A percentile compares a stretch with the other conserved stretches of the same genome.
phyloP scores from a whole-genome alignment of 1,140 invertebrate species.

The Platyura marginata region DNA sequence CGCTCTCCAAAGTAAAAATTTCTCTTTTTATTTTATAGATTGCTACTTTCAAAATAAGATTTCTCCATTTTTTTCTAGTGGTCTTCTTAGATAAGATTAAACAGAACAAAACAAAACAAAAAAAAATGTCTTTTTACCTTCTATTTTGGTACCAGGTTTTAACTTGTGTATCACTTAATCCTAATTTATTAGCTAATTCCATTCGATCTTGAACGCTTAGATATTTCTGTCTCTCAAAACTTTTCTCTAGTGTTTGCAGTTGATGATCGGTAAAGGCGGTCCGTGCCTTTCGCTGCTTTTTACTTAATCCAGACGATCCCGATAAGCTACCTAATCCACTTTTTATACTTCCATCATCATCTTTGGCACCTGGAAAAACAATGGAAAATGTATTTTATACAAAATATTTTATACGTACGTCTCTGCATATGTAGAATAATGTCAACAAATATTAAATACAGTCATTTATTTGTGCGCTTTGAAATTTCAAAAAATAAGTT shows the following conservation, averaged over 20 bases:
- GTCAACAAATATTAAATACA: too few relatives aligned
- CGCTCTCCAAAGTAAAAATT: too few relatives aligned
- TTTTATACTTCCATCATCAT: constrained; percentile 23
- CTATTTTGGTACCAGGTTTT: constrained; percentile 99
- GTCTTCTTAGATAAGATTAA: too few relatives aligned
- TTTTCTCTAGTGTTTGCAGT: constrained; percentile 89
- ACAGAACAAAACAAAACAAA: neutral
- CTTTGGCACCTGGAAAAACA: constrained; percentile 17
- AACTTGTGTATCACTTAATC: constrained; percentile 94
- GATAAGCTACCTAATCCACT: constrained; percentile 17
- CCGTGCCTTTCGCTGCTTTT: constrained; percentile 92
- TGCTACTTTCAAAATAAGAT: too few relatives aligned
- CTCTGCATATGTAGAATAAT: too few relatives aligned
- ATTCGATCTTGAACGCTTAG: constrained; percentile 95
- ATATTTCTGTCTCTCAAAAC: constrained; percentile 96
- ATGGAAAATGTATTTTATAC: too few relatives aligned
- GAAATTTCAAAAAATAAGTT: too few relatives aligned
- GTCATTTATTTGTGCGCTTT: too few relatives aligned
- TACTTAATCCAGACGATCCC: constrained; percentile 35
- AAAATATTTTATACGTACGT: too few relatives aligned
- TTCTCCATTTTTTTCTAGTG: too few relatives aligned
- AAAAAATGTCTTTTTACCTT: constrained; percentile 44
- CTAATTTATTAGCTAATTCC: constrained; percentile 91
- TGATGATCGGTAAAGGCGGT: constrained; percentile 99
- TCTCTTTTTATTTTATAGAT: too few relatives aligned